Conservation (phyloP, 2,888 invertebrate genomes). For the Diploptera punctata region DNA sequence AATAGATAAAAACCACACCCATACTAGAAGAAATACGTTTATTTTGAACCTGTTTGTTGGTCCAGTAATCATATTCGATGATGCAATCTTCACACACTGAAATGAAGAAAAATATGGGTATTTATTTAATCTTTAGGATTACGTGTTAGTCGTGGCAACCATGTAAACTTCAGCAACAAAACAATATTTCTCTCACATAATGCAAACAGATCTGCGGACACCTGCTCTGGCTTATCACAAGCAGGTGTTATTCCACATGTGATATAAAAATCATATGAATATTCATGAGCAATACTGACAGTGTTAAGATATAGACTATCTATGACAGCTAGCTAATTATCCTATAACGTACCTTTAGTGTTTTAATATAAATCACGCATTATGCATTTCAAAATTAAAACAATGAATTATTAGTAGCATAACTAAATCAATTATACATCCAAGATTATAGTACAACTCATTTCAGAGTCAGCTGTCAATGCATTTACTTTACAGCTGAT, state of each 20-base stretch:
- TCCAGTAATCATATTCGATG: not conserved
- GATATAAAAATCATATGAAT: constrained; percentile 14
- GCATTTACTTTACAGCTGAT: constrained; percentile 4
- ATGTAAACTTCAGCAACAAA: not conserved
- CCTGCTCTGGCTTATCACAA: not conserved
- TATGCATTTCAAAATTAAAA: too few species aligned
- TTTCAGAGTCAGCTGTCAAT: not conserved
- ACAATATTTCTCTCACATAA: not conserved
- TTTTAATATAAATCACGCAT: too few species aligned
- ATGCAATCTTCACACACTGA: not conserved
- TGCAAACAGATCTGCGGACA: not conserved
- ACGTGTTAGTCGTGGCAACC: not conserved
- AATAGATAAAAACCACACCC: constrained; percentile 7
- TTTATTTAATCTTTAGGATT: too few species aligned
- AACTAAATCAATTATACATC: not conserved
- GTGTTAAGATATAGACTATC: too few species aligned
- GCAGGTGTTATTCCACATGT: constrained; percentile 13
- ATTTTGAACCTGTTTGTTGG: not conserved
- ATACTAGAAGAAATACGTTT: not conserved
- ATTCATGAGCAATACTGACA: not conserved
- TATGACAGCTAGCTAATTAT: too few species aligned
- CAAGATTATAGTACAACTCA: not conserved
- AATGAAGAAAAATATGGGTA: constrained; percentile 1
- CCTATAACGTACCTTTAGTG: too few species aligned
- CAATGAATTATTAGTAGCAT: too few species aligned